A percentile compares a stretch with the other conserved stretches of the same genome.
phyloP scores from a whole-genome alignment of 2,113 vertebrate species.

The Irena cyanogastra region DNA sequence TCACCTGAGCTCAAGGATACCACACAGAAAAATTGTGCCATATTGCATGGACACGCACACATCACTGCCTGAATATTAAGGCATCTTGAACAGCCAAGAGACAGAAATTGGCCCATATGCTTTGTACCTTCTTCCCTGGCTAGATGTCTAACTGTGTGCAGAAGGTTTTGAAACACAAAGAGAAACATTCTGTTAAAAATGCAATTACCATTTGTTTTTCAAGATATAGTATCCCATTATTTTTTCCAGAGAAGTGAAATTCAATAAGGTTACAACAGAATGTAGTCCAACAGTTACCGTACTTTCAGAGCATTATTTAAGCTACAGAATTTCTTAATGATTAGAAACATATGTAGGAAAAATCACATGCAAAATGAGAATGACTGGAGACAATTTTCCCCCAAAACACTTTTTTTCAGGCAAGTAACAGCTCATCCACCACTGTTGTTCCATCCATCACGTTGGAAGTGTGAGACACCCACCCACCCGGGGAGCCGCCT shows the following conservation, averaged over 20 bases:
- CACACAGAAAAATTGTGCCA: not conserved
- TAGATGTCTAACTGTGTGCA: constrained; percentile 69
- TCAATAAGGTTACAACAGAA: constrained; percentile 71
- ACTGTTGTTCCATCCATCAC: not conserved
- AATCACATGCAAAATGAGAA: constrained; percentile 62
- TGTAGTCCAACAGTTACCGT: constrained; percentile 68
- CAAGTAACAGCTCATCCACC: constrained; percentile 42
- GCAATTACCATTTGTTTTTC: constrained; percentile 71
- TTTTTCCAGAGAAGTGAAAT: constrained; percentile 66
- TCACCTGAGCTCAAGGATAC: not conserved
- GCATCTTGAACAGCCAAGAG: constrained; percentile 64
- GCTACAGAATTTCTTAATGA: constrained; percentile 69
- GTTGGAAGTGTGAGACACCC: not conserved
- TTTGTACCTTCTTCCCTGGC: constrained; percentile 70
- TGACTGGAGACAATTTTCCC: constrained; percentile 48
- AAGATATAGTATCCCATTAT: constrained; percentile 65
- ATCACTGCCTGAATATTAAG: constrained; percentile 58
- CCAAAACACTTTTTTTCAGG: not conserved
- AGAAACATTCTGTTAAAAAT: constrained; percentile 71
- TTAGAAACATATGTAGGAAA: constrained; percentile 66
- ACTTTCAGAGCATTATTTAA: constrained; percentile 65
- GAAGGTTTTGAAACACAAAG: constrained; percentile 71
- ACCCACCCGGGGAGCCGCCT: accelerated
- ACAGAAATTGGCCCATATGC: constrained; percentile 69
- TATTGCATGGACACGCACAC: constrained; percentile 43